phyloP scores from a whole-genome alignment of 2,113 vertebrate species.

The Daboia siamensis region DNA sequence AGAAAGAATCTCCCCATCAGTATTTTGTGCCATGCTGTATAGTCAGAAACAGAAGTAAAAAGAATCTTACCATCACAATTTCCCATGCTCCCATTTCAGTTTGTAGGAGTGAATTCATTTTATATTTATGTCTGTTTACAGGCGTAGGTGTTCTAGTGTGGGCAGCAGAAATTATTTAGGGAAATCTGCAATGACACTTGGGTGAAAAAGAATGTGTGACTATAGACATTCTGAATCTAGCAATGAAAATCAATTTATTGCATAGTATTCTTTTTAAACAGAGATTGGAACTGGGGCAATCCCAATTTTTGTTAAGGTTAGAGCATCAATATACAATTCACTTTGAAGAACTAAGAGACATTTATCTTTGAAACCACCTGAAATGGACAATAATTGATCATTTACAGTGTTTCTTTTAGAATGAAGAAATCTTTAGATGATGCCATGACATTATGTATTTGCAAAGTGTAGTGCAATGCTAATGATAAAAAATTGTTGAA shows the following conservation, averaged over 20 bases:
- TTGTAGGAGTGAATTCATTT: slow-evolving; percentile 14
- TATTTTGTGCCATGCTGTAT: not conserved
- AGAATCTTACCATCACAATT: not conserved
- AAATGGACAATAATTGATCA: not conserved
- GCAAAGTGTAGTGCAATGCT: not conserved
- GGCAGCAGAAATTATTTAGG: slow-evolving; percentile 18
- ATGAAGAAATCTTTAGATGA: not conserved
- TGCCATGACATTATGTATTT: not conserved
- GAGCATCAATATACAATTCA: not conserved
- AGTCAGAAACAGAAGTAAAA: not conserved
- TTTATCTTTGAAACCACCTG: not conserved
- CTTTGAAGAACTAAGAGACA: not conserved
- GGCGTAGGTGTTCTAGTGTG: not conserved
- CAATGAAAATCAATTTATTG: not conserved
- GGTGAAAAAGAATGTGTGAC: not conserved
- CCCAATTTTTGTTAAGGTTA: not conserved
- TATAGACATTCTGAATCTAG: not conserved
- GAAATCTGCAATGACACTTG: not conserved
- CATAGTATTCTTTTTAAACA: not conserved
- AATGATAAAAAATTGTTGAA: not conserved
- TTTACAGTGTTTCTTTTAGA: not conserved
- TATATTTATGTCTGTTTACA: slow-evolving; percentile 11
- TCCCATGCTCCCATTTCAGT: not conserved
- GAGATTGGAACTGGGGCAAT: not conserved
- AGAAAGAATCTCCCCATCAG: not conserved